A percentile compares a stretch with the other conserved stretches of the same genome.
Conservation (phyloP, 2,113 vertebrate genomes). For the Pelvicachromis taeniatus region DNA sequence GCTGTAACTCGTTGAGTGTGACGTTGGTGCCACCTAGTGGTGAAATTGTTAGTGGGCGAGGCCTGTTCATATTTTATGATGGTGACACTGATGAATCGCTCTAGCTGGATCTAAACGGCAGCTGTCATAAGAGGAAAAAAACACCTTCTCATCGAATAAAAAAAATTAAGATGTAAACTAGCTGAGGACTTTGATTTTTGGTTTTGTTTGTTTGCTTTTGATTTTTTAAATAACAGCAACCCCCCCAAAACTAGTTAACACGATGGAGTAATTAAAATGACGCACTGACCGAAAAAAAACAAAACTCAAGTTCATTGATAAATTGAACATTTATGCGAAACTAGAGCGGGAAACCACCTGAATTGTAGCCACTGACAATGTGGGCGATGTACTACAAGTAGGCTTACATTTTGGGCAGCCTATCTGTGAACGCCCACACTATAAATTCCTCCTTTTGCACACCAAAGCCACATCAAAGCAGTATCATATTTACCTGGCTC, state of each 20-base stretch:
- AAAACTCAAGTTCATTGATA: slow-evolving; percentile 40
- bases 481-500: slow-evolving; percentile 17
- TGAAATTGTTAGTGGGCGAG: neutral
- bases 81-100: neutral
- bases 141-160: neutral
- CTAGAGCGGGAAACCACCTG: slow-evolving; percentile 55
- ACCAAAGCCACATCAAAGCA: slow-evolving; percentile 59
- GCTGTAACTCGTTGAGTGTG: neutral
- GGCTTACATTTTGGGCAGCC: slow-evolving; percentile 29
- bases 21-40: slow-evolving; percentile 14
- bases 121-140: neutral
- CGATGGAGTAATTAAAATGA: neutral
- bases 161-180: neutral
- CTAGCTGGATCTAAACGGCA: neutral
- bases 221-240: rapidly evolving
- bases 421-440: slow-evolving; percentile 32
- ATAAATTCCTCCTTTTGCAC: slow-evolving; percentile 32
- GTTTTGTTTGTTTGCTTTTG: neutral
- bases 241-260: neutral
- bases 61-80: neutral
- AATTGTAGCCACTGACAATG: slow-evolving; percentile 19
- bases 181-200: neutral
- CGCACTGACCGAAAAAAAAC: neutral
- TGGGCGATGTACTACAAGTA: slow-evolving; percentile 24
- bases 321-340: slow-evolving; percentile 46